Percentiles rank a stretch among this genome's conserved stretches.
Evolutionary conservation across 2,797 vertebrate species (phyloP).

Genomic region (Mionectes olivaceus): DNA sequence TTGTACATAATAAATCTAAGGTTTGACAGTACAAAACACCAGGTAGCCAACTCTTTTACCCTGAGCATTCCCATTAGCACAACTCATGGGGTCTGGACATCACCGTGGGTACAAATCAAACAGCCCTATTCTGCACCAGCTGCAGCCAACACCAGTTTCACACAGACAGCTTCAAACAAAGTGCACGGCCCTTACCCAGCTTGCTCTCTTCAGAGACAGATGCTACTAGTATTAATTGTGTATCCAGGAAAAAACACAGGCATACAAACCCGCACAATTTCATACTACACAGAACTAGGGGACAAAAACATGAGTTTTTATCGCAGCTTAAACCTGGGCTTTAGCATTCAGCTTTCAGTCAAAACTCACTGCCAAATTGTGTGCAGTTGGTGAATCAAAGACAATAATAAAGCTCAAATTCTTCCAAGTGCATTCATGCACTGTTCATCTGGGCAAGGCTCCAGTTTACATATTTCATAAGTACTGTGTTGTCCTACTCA

Average conservation of each 20-base stretch:
- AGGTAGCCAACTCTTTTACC: background rate
- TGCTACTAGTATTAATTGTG: background rate
- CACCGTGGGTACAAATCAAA: background rate
- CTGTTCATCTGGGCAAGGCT: background rate
- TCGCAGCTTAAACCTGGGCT: background rate
- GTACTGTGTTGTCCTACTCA: background rate
- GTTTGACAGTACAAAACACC: background rate
- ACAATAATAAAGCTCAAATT: background rate
- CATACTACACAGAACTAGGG: background rate
- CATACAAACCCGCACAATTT: background rate
- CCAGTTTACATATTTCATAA: background rate
- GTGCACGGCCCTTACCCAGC: background rate
- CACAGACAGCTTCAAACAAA: background rate
- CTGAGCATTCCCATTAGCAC: background rate
- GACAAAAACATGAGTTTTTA: background rate
- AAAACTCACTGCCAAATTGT: background rate
- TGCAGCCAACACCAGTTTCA: background rate
- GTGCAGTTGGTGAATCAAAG: background rate
- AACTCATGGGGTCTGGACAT: background rate
- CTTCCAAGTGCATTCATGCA: background rate
- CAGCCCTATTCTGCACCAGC: background rate
- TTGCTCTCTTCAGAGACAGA: background rate
- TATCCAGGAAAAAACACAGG: background rate
- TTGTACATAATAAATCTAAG: background rate
- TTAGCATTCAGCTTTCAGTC: background rate